phyloP scores from a whole-genome alignment of 2,888 invertebrate species.

The Diaphora mendica region DNA sequence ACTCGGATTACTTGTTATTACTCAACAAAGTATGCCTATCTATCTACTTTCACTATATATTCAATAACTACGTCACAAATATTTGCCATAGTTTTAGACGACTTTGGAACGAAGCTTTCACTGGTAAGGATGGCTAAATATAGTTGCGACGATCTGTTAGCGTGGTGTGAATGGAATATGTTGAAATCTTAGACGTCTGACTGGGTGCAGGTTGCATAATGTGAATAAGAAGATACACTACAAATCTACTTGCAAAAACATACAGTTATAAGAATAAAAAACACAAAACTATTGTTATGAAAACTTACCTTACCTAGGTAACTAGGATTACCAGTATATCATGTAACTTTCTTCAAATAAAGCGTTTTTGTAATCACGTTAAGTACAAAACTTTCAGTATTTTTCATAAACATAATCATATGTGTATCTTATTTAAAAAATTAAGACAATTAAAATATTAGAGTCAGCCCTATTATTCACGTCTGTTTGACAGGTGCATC shows the following conservation, averaged over 20 bases:
- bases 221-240: background rate
- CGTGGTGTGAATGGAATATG: conserved; percentile 13
- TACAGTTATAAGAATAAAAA: background rate
- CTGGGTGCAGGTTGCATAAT: background rate
- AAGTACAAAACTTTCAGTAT: too few species aligned
- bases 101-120: conserved; percentile 44
- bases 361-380: too few species aligned
- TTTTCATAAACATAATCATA: background rate
- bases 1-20: conserved; percentile 44
- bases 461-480: conserved; percentile 27
- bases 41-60: conserved; percentile 50
- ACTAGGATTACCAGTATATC: too few species aligned
- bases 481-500: conserved; percentile 33
- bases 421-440: background rate
- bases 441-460: background rate
- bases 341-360: too few species aligned
- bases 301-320: too few species aligned
- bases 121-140: conserved; percentile 31
- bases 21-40: conserved; percentile 43
- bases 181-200: conserved; percentile 6
- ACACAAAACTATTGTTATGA: too few species aligned
- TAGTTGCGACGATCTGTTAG: conserved; percentile 5
- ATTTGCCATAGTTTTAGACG: conserved; percentile 51
- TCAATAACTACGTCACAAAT: conserved; percentile 45
- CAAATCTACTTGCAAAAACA: background rate